Evolutionary conservation across 2,888 invertebrate species (phyloP).

Genomic region (Ichneumoninae sp.): DNA sequence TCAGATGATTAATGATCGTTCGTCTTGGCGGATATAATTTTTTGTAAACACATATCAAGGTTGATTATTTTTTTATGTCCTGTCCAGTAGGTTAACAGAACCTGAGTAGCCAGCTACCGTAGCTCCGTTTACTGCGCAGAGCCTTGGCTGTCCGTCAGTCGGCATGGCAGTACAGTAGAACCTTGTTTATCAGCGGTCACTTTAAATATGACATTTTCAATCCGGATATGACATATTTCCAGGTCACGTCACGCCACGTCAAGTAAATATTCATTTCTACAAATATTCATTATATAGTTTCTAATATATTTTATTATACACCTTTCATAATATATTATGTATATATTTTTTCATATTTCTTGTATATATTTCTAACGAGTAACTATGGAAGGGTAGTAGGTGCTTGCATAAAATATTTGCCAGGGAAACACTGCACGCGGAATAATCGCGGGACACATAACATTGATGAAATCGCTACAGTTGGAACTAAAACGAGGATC

Average conservation of each 20-base stretch:
- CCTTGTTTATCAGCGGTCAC: not conserved
- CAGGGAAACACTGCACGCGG: constrained; percentile 46
- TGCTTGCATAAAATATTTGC: constrained; percentile 48
- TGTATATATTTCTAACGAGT: constrained; percentile 51
- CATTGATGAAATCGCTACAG: constrained; percentile 19
- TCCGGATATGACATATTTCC: not conserved
- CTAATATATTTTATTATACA: constrained; percentile 51
- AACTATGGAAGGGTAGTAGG: constrained; percentile 40
- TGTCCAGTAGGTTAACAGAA: not conserved
- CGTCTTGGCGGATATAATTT: not conserved
- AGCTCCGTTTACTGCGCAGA: not conserved
- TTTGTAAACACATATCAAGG: not conserved
- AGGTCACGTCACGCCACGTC: not conserved
- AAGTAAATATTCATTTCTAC: constrained; percentile 32
- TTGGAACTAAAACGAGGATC: constrained; percentile 10
- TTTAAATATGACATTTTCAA: not conserved
- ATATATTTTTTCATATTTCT: constrained; percentile 19
- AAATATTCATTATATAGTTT: constrained; percentile 52
- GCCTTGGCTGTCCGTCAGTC: not conserved
- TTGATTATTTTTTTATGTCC: not conserved
- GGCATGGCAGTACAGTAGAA: not conserved
- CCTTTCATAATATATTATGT: constrained; percentile 34
- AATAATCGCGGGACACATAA: constrained; percentile 1
- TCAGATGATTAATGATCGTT: not conserved
- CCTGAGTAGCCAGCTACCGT: not conserved